Evolutionary conservation across 2,888 invertebrate species (phyloP).

Genomic region (Dyspetes luteomarginatus): DNA sequence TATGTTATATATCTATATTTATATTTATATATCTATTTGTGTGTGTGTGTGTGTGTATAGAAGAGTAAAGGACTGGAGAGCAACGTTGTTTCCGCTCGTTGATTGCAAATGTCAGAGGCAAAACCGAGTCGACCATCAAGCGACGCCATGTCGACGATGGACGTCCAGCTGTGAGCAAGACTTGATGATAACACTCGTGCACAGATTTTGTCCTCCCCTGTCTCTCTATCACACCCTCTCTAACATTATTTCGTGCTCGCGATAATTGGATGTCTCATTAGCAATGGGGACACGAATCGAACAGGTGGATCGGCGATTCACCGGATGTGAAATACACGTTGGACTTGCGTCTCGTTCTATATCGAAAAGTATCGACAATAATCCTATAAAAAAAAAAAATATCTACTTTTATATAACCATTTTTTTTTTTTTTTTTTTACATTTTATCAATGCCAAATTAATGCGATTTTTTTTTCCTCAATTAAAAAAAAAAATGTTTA

Average conservation of each 20-base stretch:
- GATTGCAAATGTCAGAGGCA: constrained; percentile 70
- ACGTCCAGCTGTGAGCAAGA: constrained; percentile 26
- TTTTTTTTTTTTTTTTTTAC: background rate
- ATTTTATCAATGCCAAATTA: too few species aligned
- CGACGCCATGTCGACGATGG: constrained; percentile 32
- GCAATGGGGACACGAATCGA: constrained; percentile 69
- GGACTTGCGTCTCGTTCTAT: background rate
- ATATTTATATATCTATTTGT: too few species aligned
- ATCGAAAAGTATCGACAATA: too few species aligned
- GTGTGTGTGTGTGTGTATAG: background rate
- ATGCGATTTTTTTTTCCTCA: too few species aligned
- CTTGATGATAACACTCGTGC: constrained; percentile 12
- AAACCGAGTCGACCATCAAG: constrained; percentile 53
- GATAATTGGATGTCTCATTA: constrained; percentile 76
- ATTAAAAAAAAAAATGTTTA: too few species aligned
- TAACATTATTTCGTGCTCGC: constrained; percentile 58
- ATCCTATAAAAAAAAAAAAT: too few species aligned
- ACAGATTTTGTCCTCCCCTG: background rate
- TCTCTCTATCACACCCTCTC: background rate
- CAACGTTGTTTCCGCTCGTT: constrained; percentile 69
- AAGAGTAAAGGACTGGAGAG: constrained; percentile 22
- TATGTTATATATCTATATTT: background rate
- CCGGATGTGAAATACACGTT: constrained; percentile 35
- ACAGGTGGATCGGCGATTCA: constrained; percentile 51
- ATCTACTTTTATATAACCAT: background rate